Evolutionary conservation across 2,113 vertebrate species (phyloP).

Genomic region (Lophura nycthemera): DNA sequence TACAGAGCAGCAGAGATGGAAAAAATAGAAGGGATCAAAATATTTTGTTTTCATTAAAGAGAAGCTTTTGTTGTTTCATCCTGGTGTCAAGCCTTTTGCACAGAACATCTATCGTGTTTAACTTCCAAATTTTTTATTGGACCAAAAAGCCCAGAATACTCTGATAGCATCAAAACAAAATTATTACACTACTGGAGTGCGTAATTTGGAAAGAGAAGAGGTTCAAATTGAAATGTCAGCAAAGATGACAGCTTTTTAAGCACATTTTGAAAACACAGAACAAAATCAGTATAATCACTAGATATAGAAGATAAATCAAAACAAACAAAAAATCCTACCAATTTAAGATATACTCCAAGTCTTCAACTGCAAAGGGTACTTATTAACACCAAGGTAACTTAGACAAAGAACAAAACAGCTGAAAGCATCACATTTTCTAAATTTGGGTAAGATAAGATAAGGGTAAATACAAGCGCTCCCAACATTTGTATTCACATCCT

Average conservation of each 20-base stretch:
- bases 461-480: neutral
- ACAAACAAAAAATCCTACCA: neutral
- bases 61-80: neutral
- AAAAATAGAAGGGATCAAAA: neutral
- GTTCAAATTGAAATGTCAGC: neutral
- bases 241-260: conserved; percentile 12
- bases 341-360: neutral
- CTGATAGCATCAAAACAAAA: neutral
- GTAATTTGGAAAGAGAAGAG: neutral
- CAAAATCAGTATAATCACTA: neutral
- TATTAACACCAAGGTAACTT: neutral
- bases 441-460: neutral
- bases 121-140: neutral
- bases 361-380: neutral
- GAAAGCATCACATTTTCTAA: neutral
- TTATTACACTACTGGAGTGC: neutral
- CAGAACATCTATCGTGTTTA: neutral
- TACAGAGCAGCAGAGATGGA: neutral
- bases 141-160: neutral
- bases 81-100: neutral
- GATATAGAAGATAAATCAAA: neutral
- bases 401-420: neutral
- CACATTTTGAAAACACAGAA: neutral
- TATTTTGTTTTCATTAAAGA: neutral
- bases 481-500: neutral